Conservation (phyloP, 1,140 invertebrate species). For the Penaeus vannamei region DNA sequence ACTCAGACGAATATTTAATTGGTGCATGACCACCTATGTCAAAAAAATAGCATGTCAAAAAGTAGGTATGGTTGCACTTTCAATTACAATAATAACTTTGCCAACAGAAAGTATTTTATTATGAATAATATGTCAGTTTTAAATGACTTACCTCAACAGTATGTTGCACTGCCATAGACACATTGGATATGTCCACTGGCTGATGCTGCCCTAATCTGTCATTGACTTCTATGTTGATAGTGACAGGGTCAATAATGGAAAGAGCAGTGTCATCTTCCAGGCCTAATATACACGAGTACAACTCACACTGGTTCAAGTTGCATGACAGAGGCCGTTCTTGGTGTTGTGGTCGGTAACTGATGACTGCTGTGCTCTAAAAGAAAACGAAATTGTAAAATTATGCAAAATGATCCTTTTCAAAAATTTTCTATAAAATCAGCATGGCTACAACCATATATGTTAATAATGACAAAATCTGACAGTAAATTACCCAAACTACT, state of each 20-base stretch:
- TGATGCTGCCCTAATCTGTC: conserved; percentile 67
- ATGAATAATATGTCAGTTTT: background rate
- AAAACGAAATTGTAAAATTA: background rate
- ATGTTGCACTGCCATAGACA: conserved; percentile 60
- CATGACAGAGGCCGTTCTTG: conserved; percentile 85
- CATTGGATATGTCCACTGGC: conserved; percentile 66
- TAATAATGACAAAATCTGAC: too few relatives aligned
- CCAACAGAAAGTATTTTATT: background rate
- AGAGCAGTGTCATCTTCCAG: conserved; percentile 94
- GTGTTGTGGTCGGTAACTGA: conserved; percentile 84
- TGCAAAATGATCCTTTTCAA: too few relatives aligned
- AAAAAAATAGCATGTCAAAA: conserved; percentile 70
- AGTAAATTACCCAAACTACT: too few relatives aligned
- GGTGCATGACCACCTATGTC: conserved; percentile 75
- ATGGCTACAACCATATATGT: too few relatives aligned
- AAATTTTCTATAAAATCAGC: too few relatives aligned
- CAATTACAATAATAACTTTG: background rate
- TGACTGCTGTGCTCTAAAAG: conserved; percentile 68
- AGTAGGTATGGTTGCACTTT: background rate
- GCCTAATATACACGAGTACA: conserved; percentile 94
- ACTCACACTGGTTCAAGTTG: conserved; percentile 90
- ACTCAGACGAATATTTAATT: conserved; percentile 89
- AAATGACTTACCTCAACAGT: conserved; percentile 58
- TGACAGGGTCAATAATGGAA: conserved; percentile 96
- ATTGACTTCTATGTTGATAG: conserved; percentile 81